These are phyloP conservation scores for Epinotia brunnichana DNA, from an alignment of 2,888 invertebrate genomes.

Conservation along the genomic window DNA sequence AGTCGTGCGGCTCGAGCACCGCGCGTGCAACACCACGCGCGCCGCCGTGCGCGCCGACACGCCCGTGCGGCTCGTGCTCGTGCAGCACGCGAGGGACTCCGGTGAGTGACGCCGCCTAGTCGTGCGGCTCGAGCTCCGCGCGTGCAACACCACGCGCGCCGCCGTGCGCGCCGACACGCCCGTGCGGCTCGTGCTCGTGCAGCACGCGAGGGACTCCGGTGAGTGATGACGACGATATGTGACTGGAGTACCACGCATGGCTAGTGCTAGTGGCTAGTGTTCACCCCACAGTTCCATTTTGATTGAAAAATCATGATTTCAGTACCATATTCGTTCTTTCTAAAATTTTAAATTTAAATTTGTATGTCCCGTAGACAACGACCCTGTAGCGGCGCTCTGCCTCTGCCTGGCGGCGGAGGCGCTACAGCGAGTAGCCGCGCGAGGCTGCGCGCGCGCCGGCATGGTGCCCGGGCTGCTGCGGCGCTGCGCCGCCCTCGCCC, in stretches of 20 bases:
- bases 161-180: constrained; percentile 63
- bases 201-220: constrained; percentile 41
- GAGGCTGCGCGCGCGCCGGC: constrained; percentile 46
- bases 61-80: constrained; percentile 48
- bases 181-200: constrained; percentile 53
- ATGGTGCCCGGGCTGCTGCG: constrained; percentile 56
- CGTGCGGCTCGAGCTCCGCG: too few species aligned
- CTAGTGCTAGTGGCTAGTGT: too few species aligned
- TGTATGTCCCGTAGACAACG: constrained; percentile 57
- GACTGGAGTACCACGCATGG: too few species aligned
- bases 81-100: background rate
- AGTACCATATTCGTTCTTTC: too few species aligned
- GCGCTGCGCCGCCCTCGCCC: constrained; percentile 53
- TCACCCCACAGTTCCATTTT: too few species aligned
- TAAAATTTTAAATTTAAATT: too few species aligned
- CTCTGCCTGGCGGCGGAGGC: constrained; percentile 62
- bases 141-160: constrained; percentile 30
- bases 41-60: constrained; percentile 46
- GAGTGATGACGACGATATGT: too few species aligned
- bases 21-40: too few species aligned
- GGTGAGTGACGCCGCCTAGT: too few species aligned
- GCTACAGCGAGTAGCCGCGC: constrained; percentile 55
- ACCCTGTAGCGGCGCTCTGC: constrained; percentile 60
- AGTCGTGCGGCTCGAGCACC: too few species aligned
- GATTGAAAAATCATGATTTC: too few species aligned